Conservation (phyloP, 2,113 vertebrate genomes). For the Setophaga coronata region DNA sequence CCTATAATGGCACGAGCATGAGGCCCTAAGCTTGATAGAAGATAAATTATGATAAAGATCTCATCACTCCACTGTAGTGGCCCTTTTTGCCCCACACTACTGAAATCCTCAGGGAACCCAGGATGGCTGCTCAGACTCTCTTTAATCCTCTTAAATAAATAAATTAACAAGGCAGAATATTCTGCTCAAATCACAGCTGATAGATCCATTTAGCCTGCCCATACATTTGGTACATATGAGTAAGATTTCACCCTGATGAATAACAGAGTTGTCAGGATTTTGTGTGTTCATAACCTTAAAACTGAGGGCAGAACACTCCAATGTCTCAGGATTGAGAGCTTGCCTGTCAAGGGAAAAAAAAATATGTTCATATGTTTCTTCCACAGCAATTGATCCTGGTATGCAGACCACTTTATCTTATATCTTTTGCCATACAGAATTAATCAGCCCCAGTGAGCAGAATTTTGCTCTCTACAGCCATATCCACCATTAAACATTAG, state of each 20-base stretch:
- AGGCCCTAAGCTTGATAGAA: not conserved
- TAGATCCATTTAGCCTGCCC: not conserved
- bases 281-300: slow-evolving; percentile 14
- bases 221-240: not conserved
- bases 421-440: not conserved
- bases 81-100: not conserved
- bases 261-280: slow-evolving; percentile 16
- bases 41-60: not conserved
- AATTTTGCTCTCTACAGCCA: not conserved
- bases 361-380: not conserved
- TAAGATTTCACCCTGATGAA: not conserved
- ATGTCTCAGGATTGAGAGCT: not conserved
- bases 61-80: not conserved
- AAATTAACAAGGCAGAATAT: slow-evolving; percentile 11
- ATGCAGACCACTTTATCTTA: not conserved
- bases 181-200: not conserved
- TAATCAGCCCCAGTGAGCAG: not conserved
- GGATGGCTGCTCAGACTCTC: not conserved
- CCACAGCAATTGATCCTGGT: not conserved
- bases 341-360: not conserved
- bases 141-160: slow-evolving; percentile 21
- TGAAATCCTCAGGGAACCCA: not conserved
- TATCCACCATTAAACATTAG: not conserved
- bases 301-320: not conserved
- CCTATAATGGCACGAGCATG: rapidly evolving